These are phyloP conservation scores for Liopterus haemorrhoidalis DNA, from an alignment of 2,888 invertebrate species.

Conservation along the genomic window DNA sequence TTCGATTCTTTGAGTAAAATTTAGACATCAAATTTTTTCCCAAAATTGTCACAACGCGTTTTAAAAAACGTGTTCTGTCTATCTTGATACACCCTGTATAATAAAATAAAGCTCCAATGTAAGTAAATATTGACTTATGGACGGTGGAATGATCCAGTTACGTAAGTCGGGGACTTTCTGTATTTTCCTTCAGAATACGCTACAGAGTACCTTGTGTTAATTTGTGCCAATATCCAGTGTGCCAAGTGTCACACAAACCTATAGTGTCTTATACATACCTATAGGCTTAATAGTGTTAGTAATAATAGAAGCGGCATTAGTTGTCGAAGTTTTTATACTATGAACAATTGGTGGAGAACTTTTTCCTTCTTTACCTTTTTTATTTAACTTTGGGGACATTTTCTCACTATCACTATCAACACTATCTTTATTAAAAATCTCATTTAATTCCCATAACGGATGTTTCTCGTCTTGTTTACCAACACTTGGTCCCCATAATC, in stretches of 20 bases:
- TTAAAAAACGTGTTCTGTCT: too few relatives aligned
- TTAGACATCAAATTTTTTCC: too few relatives aligned
- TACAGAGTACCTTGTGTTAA: too few relatives aligned
- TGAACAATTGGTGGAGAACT: slow-evolving; percentile 22
- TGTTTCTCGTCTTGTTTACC: slow-evolving; percentile 19
- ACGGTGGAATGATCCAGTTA: too few relatives aligned
- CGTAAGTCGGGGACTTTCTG: too few relatives aligned
- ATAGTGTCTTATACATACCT: slow-evolving; percentile 20
- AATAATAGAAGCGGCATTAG: slow-evolving; percentile 26
- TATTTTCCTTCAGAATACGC: too few relatives aligned
- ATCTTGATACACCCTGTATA: too few relatives aligned
- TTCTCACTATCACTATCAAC: slow-evolving; percentile 19
- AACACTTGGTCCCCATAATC: slow-evolving; percentile 32
- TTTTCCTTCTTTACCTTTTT: too few relatives aligned
- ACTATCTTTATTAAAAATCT: slow-evolving; percentile 8
- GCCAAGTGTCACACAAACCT: slow-evolving; percentile 1
- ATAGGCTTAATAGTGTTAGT: slow-evolving; percentile 31
- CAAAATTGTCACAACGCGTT: too few relatives aligned
- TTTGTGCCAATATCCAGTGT: slow-evolving; percentile 19
- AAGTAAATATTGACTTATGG: too few relatives aligned
- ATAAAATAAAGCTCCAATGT: too few relatives aligned
- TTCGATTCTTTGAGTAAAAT: too few relatives aligned
- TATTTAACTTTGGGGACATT: slow-evolving; percentile 24
- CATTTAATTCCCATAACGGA: neutral
- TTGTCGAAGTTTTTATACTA: slow-evolving; percentile 21